Base-by-base conservation (phyloP, 2,888 invertebrate species). In the Hololepta plana region DNA sequence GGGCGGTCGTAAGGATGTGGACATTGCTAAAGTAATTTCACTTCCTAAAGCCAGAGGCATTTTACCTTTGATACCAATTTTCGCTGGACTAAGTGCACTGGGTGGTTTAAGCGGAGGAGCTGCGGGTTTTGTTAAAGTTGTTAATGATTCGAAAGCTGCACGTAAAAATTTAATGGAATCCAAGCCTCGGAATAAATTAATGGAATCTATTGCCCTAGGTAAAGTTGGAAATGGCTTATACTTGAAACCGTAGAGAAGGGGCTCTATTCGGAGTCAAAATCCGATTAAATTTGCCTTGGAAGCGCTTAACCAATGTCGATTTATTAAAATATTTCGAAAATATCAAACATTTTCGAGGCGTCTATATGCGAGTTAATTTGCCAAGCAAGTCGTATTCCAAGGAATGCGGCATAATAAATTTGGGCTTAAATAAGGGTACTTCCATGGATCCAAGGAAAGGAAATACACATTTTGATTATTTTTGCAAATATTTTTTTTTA, bases 71-170 rank as follows among this genome's bases (percentile, higher is more conserved):
- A 35, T 45, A 12, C 42, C 43, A 3, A 38, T 46, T 15, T 41
- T 43, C 32, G 41, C 46, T 3, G 42, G 41, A 17, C 29, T 46
- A 22, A 36, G 39, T 4, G 43, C 45, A 6, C n/a, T 38, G 4
- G 47, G 45, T 2, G 32, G 38, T 22, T 32, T 46, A 30, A 38
- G 40, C 8, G 45, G 47, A 14, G 44, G 46, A 10, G 41, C 42
- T 19, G 38, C 45, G 6, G 41, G 41, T 26, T 39, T 47, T 13
- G 35, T 38, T 2, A 46, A 44, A 30, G 37, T 42, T 12, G 34
- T 42, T 8, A 43, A 42, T 31, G 34, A 42, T 21, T 37, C 39
- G 3, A 44, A 41, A 31, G 28, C 30, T 26, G 43, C 44, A 12
- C 36, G 39, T 37, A 34, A 40, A 29, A 28, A 37, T 26, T 28